phyloP scores from a whole-genome alignment of 2,797 vertebrate species.

The Cephalopachus bancanus region DNA sequence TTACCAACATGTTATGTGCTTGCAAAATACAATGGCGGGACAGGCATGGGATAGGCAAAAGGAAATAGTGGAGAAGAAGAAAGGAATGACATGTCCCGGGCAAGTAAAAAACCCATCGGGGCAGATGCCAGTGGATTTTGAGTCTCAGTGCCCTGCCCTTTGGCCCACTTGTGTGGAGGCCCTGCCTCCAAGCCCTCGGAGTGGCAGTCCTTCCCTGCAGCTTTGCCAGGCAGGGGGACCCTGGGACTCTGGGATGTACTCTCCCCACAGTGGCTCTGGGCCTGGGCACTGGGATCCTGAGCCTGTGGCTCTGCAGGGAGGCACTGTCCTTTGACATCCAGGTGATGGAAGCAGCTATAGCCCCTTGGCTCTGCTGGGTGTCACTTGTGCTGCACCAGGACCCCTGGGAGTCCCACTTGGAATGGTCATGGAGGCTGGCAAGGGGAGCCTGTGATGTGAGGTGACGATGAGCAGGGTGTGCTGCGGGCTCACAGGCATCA shows the following conservation, averaged over 20 bases:
- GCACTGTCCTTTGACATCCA: background rate
- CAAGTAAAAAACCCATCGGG: background rate
- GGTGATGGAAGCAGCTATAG: background rate
- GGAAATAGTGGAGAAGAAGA: background rate
- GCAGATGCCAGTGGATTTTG: background rate
- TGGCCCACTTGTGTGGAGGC: background rate
- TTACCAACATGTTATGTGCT: background rate
- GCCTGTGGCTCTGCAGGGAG: background rate
- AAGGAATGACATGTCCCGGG: background rate
- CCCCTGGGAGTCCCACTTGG: background rate
- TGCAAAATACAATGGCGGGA: background rate
- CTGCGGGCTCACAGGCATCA: background rate
- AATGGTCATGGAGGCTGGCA: background rate
- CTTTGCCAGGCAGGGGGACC: background rate
- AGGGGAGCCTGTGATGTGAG: background rate
- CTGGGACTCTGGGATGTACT: background rate
- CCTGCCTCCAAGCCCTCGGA: background rate
- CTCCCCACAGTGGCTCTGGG: background rate
- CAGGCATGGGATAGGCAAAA: background rate
- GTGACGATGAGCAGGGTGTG: background rate
- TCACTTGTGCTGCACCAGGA: background rate
- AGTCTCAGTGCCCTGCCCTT: background rate
- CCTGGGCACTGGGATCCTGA: background rate
- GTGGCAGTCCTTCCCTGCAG: background rate
- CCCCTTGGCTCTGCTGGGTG: background rate